These are phyloP conservation scores for Lepidocyrtinus sp. DNA, from an alignment of 2,888 invertebrate species.

Conservation along the genomic window DNA sequence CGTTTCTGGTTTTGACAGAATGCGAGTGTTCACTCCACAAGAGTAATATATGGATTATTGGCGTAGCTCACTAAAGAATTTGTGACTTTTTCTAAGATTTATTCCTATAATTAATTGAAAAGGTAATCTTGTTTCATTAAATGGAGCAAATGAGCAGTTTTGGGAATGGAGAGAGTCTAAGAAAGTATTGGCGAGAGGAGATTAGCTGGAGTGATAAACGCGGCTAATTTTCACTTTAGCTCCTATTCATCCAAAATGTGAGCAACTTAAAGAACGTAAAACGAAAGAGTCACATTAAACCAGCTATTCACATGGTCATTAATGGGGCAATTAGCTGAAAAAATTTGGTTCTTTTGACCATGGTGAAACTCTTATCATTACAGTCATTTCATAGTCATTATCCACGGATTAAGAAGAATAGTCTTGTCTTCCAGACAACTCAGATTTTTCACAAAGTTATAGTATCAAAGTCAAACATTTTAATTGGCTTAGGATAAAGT, in stretches of 20 bases:
- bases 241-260: neutral
- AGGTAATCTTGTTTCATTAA: too few relatives aligned
- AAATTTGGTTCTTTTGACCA: constrained; percentile 3
- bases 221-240: neutral
- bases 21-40: neutral
- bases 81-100: too few relatives aligned
- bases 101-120: too few relatives aligned
- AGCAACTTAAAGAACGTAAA: neutral
- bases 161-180: neutral
- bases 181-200: too few relatives aligned
- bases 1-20: neutral
- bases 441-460: too few relatives aligned
- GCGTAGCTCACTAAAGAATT: too few relatives aligned
- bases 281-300: neutral
- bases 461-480: too few relatives aligned
- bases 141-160: too few relatives aligned
- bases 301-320: constrained; percentile 5
- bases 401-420: neutral
- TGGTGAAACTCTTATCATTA: constrained; percentile 2
- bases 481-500: too few relatives aligned
- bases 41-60: neutral
- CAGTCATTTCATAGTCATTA: constrained; percentile 4
- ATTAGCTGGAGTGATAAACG: neutral
- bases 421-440: too few relatives aligned
- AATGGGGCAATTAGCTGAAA: neutral